These are phyloP conservation scores for Ennomos quercinarius DNA, from an alignment of 2,888 invertebrate genomes.

Conservation along the genomic window DNA sequence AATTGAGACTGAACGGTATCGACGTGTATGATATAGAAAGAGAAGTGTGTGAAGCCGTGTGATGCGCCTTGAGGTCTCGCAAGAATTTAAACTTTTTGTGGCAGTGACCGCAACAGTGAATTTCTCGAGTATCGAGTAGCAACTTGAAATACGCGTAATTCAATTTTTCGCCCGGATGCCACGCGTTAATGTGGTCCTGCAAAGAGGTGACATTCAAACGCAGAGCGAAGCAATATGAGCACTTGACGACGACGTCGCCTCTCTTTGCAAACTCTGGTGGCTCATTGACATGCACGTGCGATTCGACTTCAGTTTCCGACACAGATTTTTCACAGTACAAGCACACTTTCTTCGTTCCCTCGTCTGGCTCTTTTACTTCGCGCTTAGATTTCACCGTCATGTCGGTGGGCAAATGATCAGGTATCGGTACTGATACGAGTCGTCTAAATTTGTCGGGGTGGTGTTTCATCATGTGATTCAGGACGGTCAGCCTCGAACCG, in stretches of 20 bases:
- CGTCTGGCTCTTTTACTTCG: conserved; percentile 22
- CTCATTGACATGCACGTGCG: conserved; percentile 55
- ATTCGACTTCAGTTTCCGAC: conserved; percentile 38
- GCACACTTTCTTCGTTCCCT: conserved; percentile 52
- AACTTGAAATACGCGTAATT: conserved; percentile 62
- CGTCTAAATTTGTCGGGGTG: conserved; percentile 55
- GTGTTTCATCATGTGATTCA: conserved; percentile 54
- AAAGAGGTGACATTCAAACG: conserved; percentile 56
- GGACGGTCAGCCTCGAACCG: conserved; percentile 54
- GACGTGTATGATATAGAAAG: conserved; percentile 46
- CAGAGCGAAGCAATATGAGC: conserved; percentile 70
- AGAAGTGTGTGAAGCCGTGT: conserved; percentile 47
- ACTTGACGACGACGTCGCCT: conserved; percentile 73
- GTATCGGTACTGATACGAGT: conserved; percentile 45
- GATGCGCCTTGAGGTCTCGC: conserved; percentile 57
- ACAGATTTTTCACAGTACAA: conserved; percentile 63
- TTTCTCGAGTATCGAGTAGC: conserved; percentile 46
- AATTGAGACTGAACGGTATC: conserved; percentile 35
- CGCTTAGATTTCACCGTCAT: conserved; percentile 6
- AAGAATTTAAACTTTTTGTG: conserved; percentile 50
- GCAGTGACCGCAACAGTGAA: conserved; percentile 54
- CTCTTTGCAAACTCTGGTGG: conserved; percentile 58
- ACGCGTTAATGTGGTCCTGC: conserved; percentile 62
- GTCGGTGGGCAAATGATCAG: conserved; percentile 23
- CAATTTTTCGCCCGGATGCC: conserved; percentile 49